Evolutionary conservation across 2,888 invertebrate genomes (phyloP), one percentile per base, ranked within the genome.

Genomic region (Hirtodrosophila trivittata): DNA sequence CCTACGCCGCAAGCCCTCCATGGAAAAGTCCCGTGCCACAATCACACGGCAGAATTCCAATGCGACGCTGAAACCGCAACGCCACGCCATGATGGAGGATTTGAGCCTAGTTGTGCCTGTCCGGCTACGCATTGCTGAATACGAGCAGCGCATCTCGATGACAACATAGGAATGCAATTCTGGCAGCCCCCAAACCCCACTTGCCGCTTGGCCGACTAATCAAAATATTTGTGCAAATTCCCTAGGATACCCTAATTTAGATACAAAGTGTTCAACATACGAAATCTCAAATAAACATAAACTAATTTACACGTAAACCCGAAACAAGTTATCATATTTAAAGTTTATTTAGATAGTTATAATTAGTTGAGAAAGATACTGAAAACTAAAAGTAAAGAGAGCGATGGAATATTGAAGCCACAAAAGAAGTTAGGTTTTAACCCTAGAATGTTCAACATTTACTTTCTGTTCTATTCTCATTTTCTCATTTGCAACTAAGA

Each of bases 21-120:
- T 78, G 60, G 89, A 89, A 18, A 89, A 86, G 62, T 76, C 80
- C 6, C 73, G 84, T n/a, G 71, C 85, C 47, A 86, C 76, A 13
- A 87, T 84, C 56, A 43, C 73, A 1, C 73, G 84, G 3, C 78
- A 86, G 14, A 86, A 76, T 21, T 83, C 87, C 5, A 80, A 68
- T 58, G 64, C 37, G 26, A 30, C 77, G 1, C 35, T 87, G 16
- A 76, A 78, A 43, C 86, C 88, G 3, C 87, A 86, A 57, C 86
- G 88, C 47, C 89, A 89, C 25, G 52, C 77, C 39, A 77, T 87
- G 57, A 89, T 89, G 89, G 89, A 89, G 66, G 89, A 89, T 62
- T 69, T 89, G 39, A 88, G 86, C 42, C 66, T 89, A 30, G 88
- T 89, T 6, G 77, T 89, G 38, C 89, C 89, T 3, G 89, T 89